These are phyloP conservation scores for Castor canadensis DNA, from an alignment of 2,113 vertebrate genomes.

Conservation along the genomic window DNA sequence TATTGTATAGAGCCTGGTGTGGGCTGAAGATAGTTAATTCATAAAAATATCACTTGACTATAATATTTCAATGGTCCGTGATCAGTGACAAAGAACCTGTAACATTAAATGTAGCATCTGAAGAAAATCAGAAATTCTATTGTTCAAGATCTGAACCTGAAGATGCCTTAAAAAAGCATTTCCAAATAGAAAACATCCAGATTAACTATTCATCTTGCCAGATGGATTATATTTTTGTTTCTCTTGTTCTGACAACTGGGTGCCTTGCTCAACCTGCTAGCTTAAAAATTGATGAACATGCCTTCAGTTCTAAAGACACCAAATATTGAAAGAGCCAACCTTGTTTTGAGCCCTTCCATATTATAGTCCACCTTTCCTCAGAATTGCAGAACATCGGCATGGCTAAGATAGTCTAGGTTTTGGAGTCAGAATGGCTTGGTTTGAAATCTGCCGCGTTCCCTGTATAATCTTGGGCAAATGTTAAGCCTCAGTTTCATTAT, in stretches of 20 bases:
- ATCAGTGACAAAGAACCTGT: not conserved
- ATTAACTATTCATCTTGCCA: not conserved
- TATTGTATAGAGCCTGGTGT: not conserved
- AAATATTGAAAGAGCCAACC: not conserved
- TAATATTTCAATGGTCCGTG: not conserved
- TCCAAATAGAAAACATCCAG: not conserved
- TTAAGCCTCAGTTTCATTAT: not conserved
- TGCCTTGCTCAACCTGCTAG: not conserved
- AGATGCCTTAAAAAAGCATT: not conserved
- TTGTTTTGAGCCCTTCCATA: not conserved
- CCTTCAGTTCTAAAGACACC: not conserved
- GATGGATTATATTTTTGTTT: not conserved
- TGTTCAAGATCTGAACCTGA: not conserved
- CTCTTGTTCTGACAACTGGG: not conserved
- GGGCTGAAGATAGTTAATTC: not conserved
- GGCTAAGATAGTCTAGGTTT: not conserved
- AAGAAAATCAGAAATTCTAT: not conserved
- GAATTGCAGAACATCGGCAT: not conserved
- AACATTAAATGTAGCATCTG: not conserved
- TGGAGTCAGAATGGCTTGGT: not conserved
- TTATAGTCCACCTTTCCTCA: not conserved
- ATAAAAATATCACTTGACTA: not conserved
- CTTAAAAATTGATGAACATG: not conserved
- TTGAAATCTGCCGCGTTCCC: not conserved
- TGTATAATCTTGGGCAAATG: not conserved